These are phyloP conservation scores for Microplitis manilae DNA, from an alignment of 2,888 invertebrate species.

Conservation along the genomic window DNA sequence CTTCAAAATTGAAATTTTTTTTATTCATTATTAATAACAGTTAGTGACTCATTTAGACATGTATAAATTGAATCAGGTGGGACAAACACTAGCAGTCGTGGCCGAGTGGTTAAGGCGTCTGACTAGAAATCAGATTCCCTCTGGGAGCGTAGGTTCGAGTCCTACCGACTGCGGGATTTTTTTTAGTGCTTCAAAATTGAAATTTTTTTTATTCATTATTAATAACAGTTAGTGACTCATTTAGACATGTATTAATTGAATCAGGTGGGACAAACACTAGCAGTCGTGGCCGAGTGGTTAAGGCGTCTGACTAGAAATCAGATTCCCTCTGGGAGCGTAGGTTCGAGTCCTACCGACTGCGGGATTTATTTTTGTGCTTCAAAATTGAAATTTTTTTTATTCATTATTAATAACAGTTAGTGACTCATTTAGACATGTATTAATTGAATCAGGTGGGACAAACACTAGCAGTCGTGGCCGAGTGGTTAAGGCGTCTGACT, in stretches of 20 bases:
- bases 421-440: neutral
- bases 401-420: neutral
- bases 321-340: conserved; percentile 93
- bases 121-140: conserved; percentile 93
- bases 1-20: neutral
- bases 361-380: conserved; percentile 58
- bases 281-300: conserved; percentile 91
- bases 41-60: neutral
- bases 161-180: conserved; percentile 83
- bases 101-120: conserved; percentile 92
- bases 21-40: neutral
- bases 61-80: neutral
- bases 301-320: conserved; percentile 87
- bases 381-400: neutral
- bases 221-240: neutral
- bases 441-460: neutral
- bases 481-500: conserved; percentile 90
- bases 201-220: neutral
- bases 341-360: conserved; percentile 92
- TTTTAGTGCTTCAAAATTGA: too few relatives aligned
- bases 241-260: neutral
- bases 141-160: conserved; percentile 93
- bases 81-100: conserved; percentile 76
- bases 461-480: conserved; percentile 80
- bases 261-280: neutral